These are phyloP conservation scores for Chlorocebus sabaeus DNA, from an alignment of 2,113 vertebrate species.

Conservation along the genomic window DNA sequence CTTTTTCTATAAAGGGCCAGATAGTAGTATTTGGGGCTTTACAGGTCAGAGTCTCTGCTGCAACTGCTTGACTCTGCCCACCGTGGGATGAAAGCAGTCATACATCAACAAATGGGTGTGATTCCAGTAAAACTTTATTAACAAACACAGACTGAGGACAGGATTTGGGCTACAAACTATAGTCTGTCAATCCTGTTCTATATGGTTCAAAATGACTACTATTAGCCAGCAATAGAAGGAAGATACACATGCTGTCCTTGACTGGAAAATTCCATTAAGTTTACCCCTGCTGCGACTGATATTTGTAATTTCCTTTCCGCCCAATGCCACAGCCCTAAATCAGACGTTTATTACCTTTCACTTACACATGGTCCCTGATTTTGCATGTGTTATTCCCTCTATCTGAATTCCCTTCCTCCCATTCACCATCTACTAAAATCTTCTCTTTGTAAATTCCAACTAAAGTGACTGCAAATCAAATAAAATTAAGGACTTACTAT, in stretches of 20 bases:
- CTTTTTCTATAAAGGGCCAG: neutral
- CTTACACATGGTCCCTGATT: neutral
- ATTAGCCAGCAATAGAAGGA: neutral
- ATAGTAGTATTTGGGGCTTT: neutral
- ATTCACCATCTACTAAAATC: neutral
- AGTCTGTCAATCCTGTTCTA: neutral
- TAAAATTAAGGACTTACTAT: neutral
- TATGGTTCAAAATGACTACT: neutral
- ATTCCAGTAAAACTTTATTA: neutral
- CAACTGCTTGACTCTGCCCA: neutral
- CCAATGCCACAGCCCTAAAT: neutral
- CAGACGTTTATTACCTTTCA: neutral
- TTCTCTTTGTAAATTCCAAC: neutral
- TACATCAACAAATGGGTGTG: too few species aligned
- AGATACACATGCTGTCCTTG: neutral
- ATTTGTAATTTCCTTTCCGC: slow-evolving; percentile 21
- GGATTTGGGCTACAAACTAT: neutral
- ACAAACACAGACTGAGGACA: neutral
- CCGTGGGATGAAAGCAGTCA: neutral
- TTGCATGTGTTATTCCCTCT: neutral
- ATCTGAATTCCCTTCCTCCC: neutral
- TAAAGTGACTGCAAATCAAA: neutral
- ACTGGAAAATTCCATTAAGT: neutral
- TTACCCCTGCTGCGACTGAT: neutral
- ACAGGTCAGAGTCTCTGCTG: neutral